A percentile compares a stretch with the other conserved stretches of the same genome.
phyloP scores from a whole-genome alignment of 2,888 invertebrate genomes.

The Seladonia tumulorum region DNA sequence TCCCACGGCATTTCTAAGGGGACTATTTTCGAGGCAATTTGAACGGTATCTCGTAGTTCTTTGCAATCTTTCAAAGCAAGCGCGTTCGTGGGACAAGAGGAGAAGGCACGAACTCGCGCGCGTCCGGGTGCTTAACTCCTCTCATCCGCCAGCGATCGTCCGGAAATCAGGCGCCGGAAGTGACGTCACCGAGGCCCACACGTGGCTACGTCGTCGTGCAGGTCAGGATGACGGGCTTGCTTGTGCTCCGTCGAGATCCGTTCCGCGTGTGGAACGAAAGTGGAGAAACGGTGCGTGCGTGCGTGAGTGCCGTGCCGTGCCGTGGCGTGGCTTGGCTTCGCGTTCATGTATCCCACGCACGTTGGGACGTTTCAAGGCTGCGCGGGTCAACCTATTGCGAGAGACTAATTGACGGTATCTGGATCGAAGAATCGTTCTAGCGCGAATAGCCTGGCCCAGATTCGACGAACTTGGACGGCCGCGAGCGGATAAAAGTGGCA shows the following conservation, averaged over 20 bases:
- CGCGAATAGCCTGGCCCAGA: neutral
- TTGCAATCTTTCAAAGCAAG: neutral
- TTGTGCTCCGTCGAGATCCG: constrained; percentile 4
- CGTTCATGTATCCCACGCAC: constrained; percentile 40
- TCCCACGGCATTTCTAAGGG: neutral
- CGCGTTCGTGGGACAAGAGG: constrained; percentile 17
- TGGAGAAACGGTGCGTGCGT: neutral
- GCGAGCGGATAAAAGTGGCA: constrained; percentile 18
- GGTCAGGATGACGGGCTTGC: constrained; percentile 48
- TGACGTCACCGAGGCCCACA: constrained; percentile 69
- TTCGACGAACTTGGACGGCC: constrained; percentile 5
- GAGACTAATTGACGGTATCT: constrained; percentile 37
- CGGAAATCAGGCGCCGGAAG: constrained; percentile 74
- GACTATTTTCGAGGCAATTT: neutral
- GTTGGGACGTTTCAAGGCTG: constrained; percentile 53
- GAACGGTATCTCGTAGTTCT: neutral
- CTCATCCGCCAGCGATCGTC: constrained; percentile 73
- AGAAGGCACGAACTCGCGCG: constrained; percentile 52
- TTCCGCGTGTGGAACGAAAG: constrained; percentile 33
- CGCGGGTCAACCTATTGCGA: neutral
- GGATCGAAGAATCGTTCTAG: constrained; percentile 15
- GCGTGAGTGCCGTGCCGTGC: too few relatives aligned
- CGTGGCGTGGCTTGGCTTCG: too few relatives aligned
- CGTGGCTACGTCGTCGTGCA: constrained; percentile 63
- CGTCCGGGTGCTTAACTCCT: constrained; percentile 72